These are phyloP conservation scores for Paracanthobrama guichenoti DNA, from an alignment of 2,113 vertebrate genomes.

Conservation along the genomic window DNA sequence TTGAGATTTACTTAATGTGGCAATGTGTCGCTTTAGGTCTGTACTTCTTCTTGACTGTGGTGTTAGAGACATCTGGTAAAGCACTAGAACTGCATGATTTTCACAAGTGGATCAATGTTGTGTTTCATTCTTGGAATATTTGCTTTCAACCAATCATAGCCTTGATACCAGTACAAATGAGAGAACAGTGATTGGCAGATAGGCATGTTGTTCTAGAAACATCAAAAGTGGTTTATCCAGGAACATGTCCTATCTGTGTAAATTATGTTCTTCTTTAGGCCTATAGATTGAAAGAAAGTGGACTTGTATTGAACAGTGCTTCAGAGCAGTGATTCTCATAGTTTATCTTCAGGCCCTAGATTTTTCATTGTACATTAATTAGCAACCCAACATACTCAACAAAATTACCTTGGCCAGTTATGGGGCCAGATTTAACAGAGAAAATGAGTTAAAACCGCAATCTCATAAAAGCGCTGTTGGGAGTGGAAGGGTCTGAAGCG, in stretches of 20 bases:
- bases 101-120: neutral
- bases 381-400: neutral
- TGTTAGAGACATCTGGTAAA: neutral
- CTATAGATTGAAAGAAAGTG: neutral
- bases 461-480: too few relatives aligned
- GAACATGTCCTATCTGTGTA: neutral
- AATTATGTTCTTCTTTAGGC: neutral
- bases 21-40: neutral
- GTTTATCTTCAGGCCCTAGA: neutral
- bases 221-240: neutral
- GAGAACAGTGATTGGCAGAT: neutral
- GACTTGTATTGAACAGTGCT: neutral
- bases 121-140: neutral
- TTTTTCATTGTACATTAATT: neutral
- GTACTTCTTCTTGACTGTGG: neutral
- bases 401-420: neutral
- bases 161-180: too few relatives aligned
- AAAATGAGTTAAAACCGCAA: too few relatives aligned
- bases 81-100: neutral
- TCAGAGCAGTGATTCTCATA: neutral
- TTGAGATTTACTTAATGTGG: conserved; percentile 6
- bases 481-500: too few relatives aligned
- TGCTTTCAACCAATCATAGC: neutral
- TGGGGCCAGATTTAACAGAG: too few relatives aligned
- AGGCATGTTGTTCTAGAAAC: neutral